These are phyloP conservation scores for Petrocephalus microphthalmus DNA, from an alignment of 2,113 vertebrate genomes.

Conservation along the genomic window DNA sequence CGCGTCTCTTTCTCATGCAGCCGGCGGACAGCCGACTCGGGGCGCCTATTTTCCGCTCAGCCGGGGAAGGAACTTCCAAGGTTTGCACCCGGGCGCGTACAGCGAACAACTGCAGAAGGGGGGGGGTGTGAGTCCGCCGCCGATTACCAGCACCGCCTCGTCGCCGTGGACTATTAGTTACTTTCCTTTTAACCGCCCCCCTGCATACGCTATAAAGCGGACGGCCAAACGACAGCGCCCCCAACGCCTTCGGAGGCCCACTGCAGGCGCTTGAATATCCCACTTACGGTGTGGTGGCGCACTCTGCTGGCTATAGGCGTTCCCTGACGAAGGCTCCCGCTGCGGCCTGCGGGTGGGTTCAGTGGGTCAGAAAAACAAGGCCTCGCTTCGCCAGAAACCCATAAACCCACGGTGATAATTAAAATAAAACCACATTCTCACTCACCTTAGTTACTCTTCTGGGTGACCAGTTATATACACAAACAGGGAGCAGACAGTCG, in stretches of 20 bases:
- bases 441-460: background rate
- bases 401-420: background rate
- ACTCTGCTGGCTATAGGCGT: background rate
- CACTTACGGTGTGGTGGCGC: background rate
- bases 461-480: background rate
- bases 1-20: constrained; percentile 10
- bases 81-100: background rate
- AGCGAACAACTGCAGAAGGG: background rate
- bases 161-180: constrained; percentile 18
- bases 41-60: background rate
- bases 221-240: constrained; percentile 18
- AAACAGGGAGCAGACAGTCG: background rate
- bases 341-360: background rate
- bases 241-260: constrained; percentile 4
- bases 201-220: background rate
- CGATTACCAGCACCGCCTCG: constrained; percentile 35
- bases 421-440: background rate
- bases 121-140: background rate
- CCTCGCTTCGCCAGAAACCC: background rate
- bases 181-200: constrained; percentile 14
- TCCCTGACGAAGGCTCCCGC: background rate
- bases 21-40: background rate
- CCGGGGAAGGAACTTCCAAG: background rate
- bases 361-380: background rate
- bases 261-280: background rate